Conservation (phyloP, 2,888 invertebrate genomes). For the Xestia c-nigrum region DNA sequence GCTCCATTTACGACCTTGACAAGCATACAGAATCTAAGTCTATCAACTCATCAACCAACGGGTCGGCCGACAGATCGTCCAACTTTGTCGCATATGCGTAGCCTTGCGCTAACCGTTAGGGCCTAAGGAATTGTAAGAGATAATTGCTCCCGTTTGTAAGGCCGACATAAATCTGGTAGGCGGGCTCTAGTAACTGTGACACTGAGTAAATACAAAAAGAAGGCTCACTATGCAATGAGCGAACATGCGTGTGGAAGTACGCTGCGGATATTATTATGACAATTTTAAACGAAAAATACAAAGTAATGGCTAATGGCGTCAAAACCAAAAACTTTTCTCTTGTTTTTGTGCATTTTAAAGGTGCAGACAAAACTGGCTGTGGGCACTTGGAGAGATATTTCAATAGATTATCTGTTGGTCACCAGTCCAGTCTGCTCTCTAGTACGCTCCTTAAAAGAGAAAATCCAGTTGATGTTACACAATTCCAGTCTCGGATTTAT, state of each 20-base stretch:
- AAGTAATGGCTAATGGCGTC: too few species aligned
- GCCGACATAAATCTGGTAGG: constrained; percentile 60
- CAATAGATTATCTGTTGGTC: neutral
- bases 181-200: constrained; percentile 23
- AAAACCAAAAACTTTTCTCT: neutral
- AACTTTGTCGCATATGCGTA: constrained; percentile 59
- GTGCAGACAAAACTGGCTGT: too few species aligned
- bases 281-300: neutral
- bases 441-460: neutral
- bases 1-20: neutral
- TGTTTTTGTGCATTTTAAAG: neutral
- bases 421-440: neutral
- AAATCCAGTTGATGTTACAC: neutral
- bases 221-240: neutral
- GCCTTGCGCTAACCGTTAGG: constrained; percentile 47
- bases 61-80: constrained; percentile 20
- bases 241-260: neutral
- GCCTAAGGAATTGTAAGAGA: constrained; percentile 59
- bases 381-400: too few species aligned
- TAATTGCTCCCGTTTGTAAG: constrained; percentile 60
- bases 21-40: neutral
- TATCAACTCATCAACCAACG: constrained; percentile 20
- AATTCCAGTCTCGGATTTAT: neutral
- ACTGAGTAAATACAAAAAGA: constrained; percentile 14
- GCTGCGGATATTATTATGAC: neutral